Conservation (phyloP, 2,113 vertebrate genomes). For the Polypterus bichir region DNA sequence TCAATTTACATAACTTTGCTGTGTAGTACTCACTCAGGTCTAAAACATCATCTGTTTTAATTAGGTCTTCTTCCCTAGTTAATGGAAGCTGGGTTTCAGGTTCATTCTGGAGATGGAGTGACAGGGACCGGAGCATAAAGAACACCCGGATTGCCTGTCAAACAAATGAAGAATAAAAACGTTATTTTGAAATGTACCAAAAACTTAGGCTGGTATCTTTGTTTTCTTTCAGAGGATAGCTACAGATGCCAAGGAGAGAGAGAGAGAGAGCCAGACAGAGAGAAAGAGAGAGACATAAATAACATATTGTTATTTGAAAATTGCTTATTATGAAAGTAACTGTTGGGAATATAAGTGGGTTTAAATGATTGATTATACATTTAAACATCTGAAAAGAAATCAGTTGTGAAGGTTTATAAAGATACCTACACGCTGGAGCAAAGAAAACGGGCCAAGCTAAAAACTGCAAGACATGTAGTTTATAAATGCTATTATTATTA, state of each 20-base stretch:
- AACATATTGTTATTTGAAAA: too few relatives aligned
- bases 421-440: too few relatives aligned
- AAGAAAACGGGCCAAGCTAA: too few relatives aligned
- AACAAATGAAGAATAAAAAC: conserved; percentile 5
- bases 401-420: too few relatives aligned
- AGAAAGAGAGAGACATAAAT: background rate
- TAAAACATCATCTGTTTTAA: conserved; percentile 89
- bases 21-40: conserved; percentile 78
- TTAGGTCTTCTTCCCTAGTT: conserved; percentile 83
- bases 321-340: too few relatives aligned
- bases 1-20: too few relatives aligned
- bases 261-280: background rate
- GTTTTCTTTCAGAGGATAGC: too few relatives aligned
- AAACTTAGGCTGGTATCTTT: background rate
- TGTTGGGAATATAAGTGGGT: too few relatives aligned
- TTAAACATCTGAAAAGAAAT: too few relatives aligned
- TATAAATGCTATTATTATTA: too few relatives aligned
- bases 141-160: conserved; percentile 86
- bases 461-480: too few relatives aligned
- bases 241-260: background rate
- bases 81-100: conserved; percentile 87
- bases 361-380: too few relatives aligned
- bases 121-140: conserved; percentile 87
- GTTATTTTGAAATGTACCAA: background rate
- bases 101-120: conserved; percentile 70